Conservation (phyloP, 2,113 vertebrate genomes). For the Rutilus rutilus region DNA sequence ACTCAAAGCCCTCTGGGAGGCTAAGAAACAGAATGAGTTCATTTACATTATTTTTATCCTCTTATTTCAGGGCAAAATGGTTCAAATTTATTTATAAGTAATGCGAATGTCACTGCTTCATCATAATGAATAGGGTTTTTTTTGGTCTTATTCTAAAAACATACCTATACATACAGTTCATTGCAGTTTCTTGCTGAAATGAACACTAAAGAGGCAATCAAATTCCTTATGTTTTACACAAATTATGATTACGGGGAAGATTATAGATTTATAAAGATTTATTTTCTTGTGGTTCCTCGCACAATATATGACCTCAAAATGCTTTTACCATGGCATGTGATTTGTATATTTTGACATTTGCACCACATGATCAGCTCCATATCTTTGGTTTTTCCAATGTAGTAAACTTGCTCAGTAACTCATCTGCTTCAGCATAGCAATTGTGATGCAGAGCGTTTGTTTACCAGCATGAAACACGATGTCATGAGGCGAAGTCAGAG, state of each 20-base stretch:
- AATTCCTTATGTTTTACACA: background rate
- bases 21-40: background rate
- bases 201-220: background rate
- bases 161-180: background rate
- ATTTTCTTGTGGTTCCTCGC: background rate
- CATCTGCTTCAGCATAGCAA: background rate
- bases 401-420: background rate
- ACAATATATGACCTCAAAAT: background rate
- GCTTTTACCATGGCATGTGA: background rate
- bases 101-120: background rate
- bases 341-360: background rate
- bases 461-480: too few species aligned
- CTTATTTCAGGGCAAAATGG: background rate
- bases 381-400: background rate
- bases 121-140: background rate
- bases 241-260: background rate
- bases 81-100: background rate
- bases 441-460: background rate
- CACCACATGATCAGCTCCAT: background rate
- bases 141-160: background rate
- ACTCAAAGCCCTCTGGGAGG: background rate
- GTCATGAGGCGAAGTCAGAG: too few species aligned
- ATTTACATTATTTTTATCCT: background rate
- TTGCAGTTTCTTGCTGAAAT: background rate
- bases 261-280: background rate